Percentiles rank a stretch among this genome's conserved stretches.
phyloP scores from a whole-genome alignment of 2,888 invertebrate genomes.

The Drosophila tripunctata region DNA sequence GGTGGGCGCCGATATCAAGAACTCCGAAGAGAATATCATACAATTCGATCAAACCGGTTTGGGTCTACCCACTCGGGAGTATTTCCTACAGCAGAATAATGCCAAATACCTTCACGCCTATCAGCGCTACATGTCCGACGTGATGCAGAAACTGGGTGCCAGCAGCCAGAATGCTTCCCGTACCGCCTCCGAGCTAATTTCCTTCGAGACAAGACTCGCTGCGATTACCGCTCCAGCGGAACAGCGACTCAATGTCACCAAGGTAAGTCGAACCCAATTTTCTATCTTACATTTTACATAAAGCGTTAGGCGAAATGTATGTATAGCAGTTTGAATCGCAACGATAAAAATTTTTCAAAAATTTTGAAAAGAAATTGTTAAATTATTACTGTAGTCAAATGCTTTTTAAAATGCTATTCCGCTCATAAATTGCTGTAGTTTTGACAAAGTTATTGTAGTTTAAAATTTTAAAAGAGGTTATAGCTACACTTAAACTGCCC shows the following conservation, averaged over 20 bases:
- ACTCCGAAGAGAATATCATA: constrained; percentile 95
- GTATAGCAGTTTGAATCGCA: too few species aligned
- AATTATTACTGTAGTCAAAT: too few species aligned
- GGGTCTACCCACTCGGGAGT: constrained; percentile 90
- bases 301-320: too few species aligned
- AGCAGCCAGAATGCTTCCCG: constrained; percentile 86
- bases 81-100: constrained; percentile 89
- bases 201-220: constrained; percentile 90
- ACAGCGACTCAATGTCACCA: constrained; percentile 92
- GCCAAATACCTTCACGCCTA: constrained; percentile 90
- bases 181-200: constrained; percentile 90
- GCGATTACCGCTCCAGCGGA: constrained; percentile 91
- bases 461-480: too few species aligned
- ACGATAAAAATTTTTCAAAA: too few species aligned
- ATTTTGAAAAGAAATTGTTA: too few species aligned
- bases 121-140: constrained; percentile 89
- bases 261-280: too few species aligned
- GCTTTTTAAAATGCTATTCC: too few species aligned
- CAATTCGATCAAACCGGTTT: constrained; percentile 95
- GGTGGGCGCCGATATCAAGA: constrained; percentile 97
- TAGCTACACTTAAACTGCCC: too few species aligned
- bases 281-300: too few species aligned
- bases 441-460: too few species aligned
- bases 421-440: too few species aligned
- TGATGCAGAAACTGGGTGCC: constrained; percentile 90